Evolutionary conservation across 2,797 vertebrate genomes (phyloP), one percentile per base, ranked within the genome.

Genomic region (Dendrocincla tyrannina): DNA sequence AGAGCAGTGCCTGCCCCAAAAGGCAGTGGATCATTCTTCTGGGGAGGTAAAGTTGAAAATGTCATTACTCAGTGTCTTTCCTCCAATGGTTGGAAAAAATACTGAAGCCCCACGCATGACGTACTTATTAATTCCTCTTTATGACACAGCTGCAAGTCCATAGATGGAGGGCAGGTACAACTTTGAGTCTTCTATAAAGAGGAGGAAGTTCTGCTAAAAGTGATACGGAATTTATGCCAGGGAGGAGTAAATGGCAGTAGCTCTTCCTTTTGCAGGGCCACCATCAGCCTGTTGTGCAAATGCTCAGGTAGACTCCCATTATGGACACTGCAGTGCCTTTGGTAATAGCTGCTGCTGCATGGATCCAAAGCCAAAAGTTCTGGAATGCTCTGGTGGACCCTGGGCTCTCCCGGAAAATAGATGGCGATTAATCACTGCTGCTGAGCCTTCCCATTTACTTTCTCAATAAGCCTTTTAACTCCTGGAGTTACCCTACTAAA

Each of bases 51-150:
- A 27, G 16, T 12, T 69, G 42, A 49, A 70, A 44, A 39, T 62
- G 24, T 24, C 30, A 10, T 60, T 80, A 59, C 15, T 52, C 23
- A 2, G 23, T 32, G 33, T 62, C 55, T 80, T 82, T 59, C 20
- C 19, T 79, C 17, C 53, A 60, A 4, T 1, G 6, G 17, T 1
- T 60, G 41, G 58, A 30, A 60, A 82, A 93, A 70, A 33, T 59
- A 14, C 10, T 33, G 59, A 64, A 82, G 28, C 8, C 13, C 6
- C 7, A 32, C 0, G 0, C 2, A 1, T 13, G 4, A 58, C 9
- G 10, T 58, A 37, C 14, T 55, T 63, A 37, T 27, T 49, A 30
- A 46, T 60, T 69, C 37, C 27, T 72, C 70, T 60, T 81, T 27
- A n/a, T 10, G 13, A 46, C 22, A 37, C 6, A 44, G 23, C 19